Conservation (phyloP, 2,888 invertebrate species). For the Scaptomyza caliginosa region DNA sequence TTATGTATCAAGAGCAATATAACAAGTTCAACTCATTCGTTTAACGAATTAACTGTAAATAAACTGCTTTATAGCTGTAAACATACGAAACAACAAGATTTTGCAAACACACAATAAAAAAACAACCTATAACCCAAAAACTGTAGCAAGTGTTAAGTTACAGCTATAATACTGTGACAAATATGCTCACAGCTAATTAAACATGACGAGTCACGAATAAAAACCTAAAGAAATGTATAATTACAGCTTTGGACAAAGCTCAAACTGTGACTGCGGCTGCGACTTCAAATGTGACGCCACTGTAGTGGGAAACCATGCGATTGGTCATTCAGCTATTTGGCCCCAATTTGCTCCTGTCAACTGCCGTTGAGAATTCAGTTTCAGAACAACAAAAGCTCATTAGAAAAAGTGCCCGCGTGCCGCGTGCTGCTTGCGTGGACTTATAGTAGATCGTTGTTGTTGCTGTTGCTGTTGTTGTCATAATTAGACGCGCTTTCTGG, state of each 20-base stretch:
- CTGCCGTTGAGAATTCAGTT: slow-evolving; percentile 49
- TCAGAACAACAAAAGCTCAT: slow-evolving; percentile 42
- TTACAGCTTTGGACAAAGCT: slow-evolving; percentile 6
- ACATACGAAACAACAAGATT: neutral
- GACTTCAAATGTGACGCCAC: slow-evolving; percentile 8
- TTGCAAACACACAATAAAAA: slow-evolving; percentile 26
- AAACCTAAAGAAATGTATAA: slow-evolving; percentile 3
- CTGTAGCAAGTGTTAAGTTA: slow-evolving; percentile 3
- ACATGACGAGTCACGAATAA: slow-evolving; percentile 23
- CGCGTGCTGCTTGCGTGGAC: slow-evolving; percentile 45
- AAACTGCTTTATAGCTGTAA: slow-evolving; percentile 5
- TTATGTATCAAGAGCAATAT: too few species aligned
- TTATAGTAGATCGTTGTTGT: slow-evolving; percentile 10
- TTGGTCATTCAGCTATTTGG: slow-evolving; percentile 39
- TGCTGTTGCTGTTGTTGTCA: slow-evolving; percentile 25
- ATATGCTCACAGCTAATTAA: slow-evolving; percentile 11
- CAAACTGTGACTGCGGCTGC: neutral
- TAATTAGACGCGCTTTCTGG: slow-evolving; percentile 65
- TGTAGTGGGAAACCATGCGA: slow-evolving; percentile 11
- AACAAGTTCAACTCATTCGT: neutral
- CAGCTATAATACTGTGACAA: slow-evolving; percentile 31
- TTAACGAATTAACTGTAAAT: neutral
- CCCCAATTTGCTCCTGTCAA: slow-evolving; percentile 60
- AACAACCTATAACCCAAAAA: slow-evolving; percentile 6
- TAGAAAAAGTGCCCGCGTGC: slow-evolving; percentile 56